Base-by-base conservation (phyloP, 92 coral and sea anemone species). In the Actinernus sp. region DNA sequence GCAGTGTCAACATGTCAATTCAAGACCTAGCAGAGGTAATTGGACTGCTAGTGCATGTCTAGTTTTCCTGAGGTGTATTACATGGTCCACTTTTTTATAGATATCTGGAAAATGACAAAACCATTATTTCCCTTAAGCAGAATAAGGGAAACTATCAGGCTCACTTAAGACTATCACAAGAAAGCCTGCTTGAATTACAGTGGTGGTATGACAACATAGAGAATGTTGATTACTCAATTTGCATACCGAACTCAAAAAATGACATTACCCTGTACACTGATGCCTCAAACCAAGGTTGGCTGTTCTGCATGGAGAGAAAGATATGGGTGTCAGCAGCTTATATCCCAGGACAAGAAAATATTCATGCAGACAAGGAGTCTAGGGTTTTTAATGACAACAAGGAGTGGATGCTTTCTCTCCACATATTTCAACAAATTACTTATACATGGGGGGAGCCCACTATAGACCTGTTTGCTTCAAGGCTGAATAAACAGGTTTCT, bases 261-360 rank as follows among this genome's bases (percentile, higher is more conserved):
- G 52, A 39, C 57, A 13, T 63, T n/a, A 29, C 53, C 40, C 24
- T 41, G 39, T n/a, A n/a, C n/a, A n/a, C n/a, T n/a, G n/a, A n/a
- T n/a, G n/a, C n/a, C n/a, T n/a, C 74, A 37, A 41, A 40, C 25
- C 34, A 75, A 11, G 58, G 58, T 1, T 59, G 79, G 79, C 50
- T 44, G 30, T 71, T 45, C 23, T 58, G 69, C 25, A 45, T 58
- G 0, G 14, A 1, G 20, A 71, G 67, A 48, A 1, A 59, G 31
- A 58, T 71, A 40, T 71, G 69, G 76, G 6, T 76, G 36, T 40
- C 75, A 31, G 57, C 74, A 26, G 75, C 61, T n/a, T 26, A 76
- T 40, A 65, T 76, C 49, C 68, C 83, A 10, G 83, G 68, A 0
- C 43, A 55, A 18, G 39, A 63, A 7, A 74, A 74, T 31, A 38